A percentile compares a stretch with the other conserved stretches of the same genome.
Conservation (phyloP, 2,888 invertebrate species). For the Bombylius major region DNA sequence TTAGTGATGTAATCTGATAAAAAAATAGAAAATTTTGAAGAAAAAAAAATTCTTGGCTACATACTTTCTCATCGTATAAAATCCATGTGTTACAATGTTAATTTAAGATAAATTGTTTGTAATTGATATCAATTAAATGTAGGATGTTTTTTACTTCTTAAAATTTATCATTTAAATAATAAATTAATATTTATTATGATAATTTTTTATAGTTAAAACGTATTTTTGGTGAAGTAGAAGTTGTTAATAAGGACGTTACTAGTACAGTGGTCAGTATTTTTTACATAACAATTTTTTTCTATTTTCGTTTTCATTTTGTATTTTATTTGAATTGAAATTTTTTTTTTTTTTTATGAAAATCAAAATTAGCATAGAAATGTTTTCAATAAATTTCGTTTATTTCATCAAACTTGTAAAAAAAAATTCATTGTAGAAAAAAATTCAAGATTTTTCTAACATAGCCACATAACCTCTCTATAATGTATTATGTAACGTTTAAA, state of each 20-base stretch:
- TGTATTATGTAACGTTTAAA: neutral
- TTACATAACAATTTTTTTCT: neutral
- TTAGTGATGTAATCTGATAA: neutral
- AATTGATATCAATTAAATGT: neutral
- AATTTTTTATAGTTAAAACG: constrained; percentile 9
- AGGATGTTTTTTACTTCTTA: neutral
- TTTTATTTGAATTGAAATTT: too few relatives aligned
- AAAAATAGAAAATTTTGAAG: neutral
- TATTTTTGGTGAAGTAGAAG: constrained; percentile 4
- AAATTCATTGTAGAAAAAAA: neutral
- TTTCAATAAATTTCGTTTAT: too few relatives aligned
- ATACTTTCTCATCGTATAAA: neutral
- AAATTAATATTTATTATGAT: neutral
- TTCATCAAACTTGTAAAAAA: neutral
- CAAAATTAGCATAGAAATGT: too few relatives aligned
- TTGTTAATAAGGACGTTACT: neutral
- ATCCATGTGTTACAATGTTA: neutral
- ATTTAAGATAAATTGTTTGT: neutral
- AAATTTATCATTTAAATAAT: neutral
- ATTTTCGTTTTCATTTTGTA: too few relatives aligned
- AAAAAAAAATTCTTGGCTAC: neutral
- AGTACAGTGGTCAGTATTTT: neutral
- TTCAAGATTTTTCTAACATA: neutral
- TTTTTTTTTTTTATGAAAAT: too few relatives aligned
- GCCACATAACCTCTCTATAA: neutral